Percentiles rank a stretch among this genome's conserved stretches.
Evolutionary conservation across 2,888 invertebrate species (phyloP).

Genomic region (Erebia ligea): DNA sequence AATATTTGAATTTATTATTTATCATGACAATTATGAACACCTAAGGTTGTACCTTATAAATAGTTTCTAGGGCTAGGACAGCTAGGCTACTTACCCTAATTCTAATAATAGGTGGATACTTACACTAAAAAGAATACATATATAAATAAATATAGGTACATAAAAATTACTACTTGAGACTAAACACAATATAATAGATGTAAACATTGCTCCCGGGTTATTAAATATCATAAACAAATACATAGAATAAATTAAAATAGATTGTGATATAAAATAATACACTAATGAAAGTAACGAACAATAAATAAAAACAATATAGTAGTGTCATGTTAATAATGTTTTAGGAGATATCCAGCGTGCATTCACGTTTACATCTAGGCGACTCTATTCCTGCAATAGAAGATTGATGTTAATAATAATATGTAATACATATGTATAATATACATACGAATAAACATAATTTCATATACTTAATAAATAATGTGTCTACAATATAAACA

Average conservation of each 20-base stretch:
- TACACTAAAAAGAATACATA: conserved; percentile 6
- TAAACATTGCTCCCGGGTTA: conserved; percentile 19
- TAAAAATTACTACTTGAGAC: neutral
- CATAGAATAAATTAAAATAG: conserved; percentile 16
- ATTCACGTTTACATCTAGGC: conserved; percentile 25
- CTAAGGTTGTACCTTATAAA: neutral
- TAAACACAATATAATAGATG: conserved; percentile 3
- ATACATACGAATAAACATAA: too few relatives aligned
- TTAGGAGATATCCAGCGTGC: conserved; percentile 10
- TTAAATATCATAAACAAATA: conserved; percentile 10
- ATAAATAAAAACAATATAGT: conserved; percentile 3
- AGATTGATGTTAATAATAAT: conserved; percentile 19
- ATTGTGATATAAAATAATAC: neutral
- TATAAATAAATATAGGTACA: conserved; percentile 14
- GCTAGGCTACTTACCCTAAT: neutral
- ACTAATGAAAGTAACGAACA: neutral
- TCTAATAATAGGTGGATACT: neutral
- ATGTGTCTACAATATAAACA: too few relatives aligned
- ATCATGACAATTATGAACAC: neutral
- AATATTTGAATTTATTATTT: neutral
- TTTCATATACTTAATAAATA: too few relatives aligned
- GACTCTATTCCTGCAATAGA: conserved; percentile 38
- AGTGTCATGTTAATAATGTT: conserved; percentile 21
- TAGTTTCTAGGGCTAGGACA: neutral
- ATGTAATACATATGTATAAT: neutral